Conservation (phyloP, 2,888 invertebrate species). For the Mythimna ferrago region DNA sequence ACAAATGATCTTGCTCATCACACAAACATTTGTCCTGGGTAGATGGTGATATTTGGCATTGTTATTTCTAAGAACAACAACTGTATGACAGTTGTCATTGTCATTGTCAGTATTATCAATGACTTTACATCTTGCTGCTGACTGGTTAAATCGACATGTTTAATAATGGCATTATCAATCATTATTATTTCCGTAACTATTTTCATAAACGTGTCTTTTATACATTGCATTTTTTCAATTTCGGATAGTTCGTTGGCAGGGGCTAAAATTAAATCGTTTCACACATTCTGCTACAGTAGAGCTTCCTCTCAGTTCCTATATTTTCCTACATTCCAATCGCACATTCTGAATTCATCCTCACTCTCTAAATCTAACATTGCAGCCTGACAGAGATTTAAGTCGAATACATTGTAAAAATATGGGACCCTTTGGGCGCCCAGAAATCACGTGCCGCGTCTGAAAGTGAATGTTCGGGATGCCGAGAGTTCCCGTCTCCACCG, state of each 20-base stretch:
- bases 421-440: slow-evolving; percentile 41
- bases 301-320: slow-evolving; percentile 6
- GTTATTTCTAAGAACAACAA: background rate
- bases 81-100: too few species aligned
- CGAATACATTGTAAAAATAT: slow-evolving; percentile 55
- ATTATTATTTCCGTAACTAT: background rate
- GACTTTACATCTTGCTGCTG: background rate
- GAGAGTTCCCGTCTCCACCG: slow-evolving; percentile 29
- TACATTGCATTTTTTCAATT: background rate
- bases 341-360: slow-evolving; percentile 37
- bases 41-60: background rate
- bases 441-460: slow-evolving; percentile 56
- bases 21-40: too few species aligned
- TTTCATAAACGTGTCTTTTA: background rate
- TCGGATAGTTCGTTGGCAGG: background rate
- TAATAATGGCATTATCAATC: slow-evolving; percentile 1
- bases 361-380: slow-evolving; percentile 59
- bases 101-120: background rate
- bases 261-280: background rate
- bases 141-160: background rate
- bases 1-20: too few species aligned
- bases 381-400: slow-evolving; percentile 62
- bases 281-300: background rate
- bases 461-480: slow-evolving; percentile 60
- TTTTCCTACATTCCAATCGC: slow-evolving; percentile 19